These are phyloP conservation scores for Tanypteryx hageni DNA, from an alignment of 2,888 invertebrate species.

Conservation along the genomic window DNA sequence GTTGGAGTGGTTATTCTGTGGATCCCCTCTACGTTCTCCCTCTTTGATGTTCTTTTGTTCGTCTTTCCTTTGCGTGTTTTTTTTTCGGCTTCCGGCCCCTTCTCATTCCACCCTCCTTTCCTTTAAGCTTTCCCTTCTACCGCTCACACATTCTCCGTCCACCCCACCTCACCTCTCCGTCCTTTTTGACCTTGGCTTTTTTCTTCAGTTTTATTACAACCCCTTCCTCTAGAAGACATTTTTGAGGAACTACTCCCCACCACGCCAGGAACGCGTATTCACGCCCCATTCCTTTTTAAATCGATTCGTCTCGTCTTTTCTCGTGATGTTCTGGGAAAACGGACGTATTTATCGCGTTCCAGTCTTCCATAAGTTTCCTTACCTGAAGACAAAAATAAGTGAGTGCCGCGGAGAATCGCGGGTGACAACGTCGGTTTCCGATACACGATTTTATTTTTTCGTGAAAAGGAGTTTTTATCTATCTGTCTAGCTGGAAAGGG, in stretches of 20 bases:
- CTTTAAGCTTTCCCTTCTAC: neutral
- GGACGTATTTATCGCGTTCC: neutral
- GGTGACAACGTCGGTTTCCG: neutral
- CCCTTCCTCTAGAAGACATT: neutral
- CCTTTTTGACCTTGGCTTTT: too few species aligned
- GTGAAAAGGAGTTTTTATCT: neutral
- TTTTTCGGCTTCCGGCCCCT: slow-evolving; percentile 7
- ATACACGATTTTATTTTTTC: neutral
- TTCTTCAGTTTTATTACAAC: too few species aligned
- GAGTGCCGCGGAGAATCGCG: neutral
- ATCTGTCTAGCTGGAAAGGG: neutral
- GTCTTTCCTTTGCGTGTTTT: slow-evolving; percentile 1
- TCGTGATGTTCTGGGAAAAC: neutral
- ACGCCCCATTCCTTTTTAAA: neutral
- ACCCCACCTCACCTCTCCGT: neutral
- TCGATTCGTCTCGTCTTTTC: neutral
- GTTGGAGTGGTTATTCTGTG: neutral
- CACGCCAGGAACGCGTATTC: neutral
- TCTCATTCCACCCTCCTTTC: neutral
- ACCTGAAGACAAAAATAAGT: neutral
- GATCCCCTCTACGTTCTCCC: neutral
- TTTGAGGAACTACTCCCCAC: neutral
- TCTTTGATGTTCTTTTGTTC: slow-evolving; percentile 18
- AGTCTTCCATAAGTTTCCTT: neutral
- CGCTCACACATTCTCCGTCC: neutral